Base-by-base conservation (phyloP, 2,797 vertebrate species). In the Denticeps clupeoides region DNA sequence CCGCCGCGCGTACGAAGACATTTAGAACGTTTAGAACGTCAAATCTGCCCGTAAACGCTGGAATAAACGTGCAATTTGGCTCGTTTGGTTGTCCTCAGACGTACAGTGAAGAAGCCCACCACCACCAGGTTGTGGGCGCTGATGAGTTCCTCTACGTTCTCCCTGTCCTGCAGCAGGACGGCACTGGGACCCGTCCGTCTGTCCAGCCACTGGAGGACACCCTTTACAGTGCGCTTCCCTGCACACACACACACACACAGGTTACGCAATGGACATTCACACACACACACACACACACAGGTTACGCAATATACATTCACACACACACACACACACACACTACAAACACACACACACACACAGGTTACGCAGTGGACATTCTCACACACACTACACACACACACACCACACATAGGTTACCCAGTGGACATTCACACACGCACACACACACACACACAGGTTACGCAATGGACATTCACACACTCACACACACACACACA, bases 31-130 rank as follows among this genome's bases (percentile, higher is more conserved):
- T 28, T 1, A n/a, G 18, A 19, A 2, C 19, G 21, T 2, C 19
- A 18, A 12, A n/a, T 31, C 4, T 27, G 4, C 7, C 29, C 10
- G 3, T 27, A 38, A n/a, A 47, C 4, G 11, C 21, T 37, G 1
- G 19, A 16, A 46, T 47, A 18, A 1, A 29, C 0, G 48, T n/a
- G 22, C 13, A 4, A 29, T 26, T 24, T 4, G 2, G 27, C 1
- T 45, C 24, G 40, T 2, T 11, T 7, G 11, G 11, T 9, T 24
- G 25, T 3, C 25, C 24, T 25, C 24, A 11, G 32, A 38, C 65
- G 53, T 72, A 93, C 91, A 60, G 82, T 68, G 62, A 97, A 93
- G 74, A 96, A 97, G 41, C 89, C 93, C 0, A 96, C 18, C 1
- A 84, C 83, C 1, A 82, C 63, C 28, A 89, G 4, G 0, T 84